Conservation (phyloP, 2,113 vertebrate genomes). For the Lycaon pictus region DNA sequence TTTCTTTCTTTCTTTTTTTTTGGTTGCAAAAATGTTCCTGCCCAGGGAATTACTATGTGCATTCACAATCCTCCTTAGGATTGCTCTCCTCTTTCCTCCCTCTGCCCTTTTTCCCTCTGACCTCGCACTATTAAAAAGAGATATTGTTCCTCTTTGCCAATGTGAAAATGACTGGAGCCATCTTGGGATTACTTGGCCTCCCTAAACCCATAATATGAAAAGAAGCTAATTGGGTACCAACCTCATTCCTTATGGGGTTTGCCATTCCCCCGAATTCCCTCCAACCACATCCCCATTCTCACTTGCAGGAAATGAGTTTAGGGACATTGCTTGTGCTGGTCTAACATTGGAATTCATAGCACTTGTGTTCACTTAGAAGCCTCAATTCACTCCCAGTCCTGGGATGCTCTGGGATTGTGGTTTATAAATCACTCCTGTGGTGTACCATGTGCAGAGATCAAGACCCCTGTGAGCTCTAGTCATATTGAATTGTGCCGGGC, state of each 20-base stretch:
- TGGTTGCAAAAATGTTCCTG: neutral
- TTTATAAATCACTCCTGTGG: slow-evolving; percentile 88
- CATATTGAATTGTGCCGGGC: slow-evolving; percentile 85
- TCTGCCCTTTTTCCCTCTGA: slow-evolving; percentile 58
- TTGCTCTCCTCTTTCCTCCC: slow-evolving; percentile 12
- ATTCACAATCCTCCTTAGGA: slow-evolving; percentile 67
- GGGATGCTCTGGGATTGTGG: slow-evolving; percentile 84
- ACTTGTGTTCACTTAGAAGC: slow-evolving; percentile 87
- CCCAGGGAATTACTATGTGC: slow-evolving; percentile 63
- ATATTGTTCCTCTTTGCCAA: slow-evolving; percentile 81
- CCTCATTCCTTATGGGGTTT: slow-evolving; percentile 83
- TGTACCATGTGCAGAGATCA: slow-evolving; percentile 80
- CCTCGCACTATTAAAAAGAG: slow-evolving; percentile 82
- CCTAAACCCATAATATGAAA: slow-evolving; percentile 79
- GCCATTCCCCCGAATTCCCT: slow-evolving; percentile 56
- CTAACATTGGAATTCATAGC: slow-evolving; percentile 87
- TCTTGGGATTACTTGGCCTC: slow-evolving; percentile 85
- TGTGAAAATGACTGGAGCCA: slow-evolving; percentile 85
- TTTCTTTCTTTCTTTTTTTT: neutral
- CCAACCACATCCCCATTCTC: slow-evolving; percentile 79
- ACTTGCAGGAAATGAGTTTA: slow-evolving; percentile 85
- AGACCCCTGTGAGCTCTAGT: slow-evolving; percentile 84
- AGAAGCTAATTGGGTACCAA: slow-evolving; percentile 82
- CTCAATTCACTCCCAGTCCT: slow-evolving; percentile 85
- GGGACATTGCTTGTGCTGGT: slow-evolving; percentile 81